Conservation (phyloP, 2,888 invertebrate genomes). For the Seira ritae region DNA sequence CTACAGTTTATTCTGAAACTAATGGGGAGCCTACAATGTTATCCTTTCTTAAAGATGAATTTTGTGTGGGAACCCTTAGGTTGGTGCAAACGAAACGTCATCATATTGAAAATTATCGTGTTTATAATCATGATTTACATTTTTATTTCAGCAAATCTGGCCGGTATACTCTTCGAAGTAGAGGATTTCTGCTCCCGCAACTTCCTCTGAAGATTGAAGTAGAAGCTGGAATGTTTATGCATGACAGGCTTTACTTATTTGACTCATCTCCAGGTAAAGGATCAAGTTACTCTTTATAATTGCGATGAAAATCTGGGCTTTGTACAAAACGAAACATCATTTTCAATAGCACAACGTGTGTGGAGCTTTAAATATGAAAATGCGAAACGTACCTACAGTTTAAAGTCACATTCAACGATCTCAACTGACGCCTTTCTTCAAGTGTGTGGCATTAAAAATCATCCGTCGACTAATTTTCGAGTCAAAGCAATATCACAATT, state of each 20-base stretch:
- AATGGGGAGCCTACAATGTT: constrained; percentile 59
- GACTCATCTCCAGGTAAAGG: constrained; percentile 56
- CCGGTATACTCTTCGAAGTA: constrained; percentile 33
- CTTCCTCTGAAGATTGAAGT: constrained; percentile 50
- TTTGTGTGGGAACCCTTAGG: constrained; percentile 65
- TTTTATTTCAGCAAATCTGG: constrained; percentile 55
- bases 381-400: constrained; percentile 27
- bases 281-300: no score
- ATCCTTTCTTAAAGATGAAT: constrained; percentile 48
- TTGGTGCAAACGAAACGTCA: constrained; percentile 26
- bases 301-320: not conserved
- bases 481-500: constrained; percentile 63
- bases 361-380: constrained; percentile 56
- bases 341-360: constrained; percentile 57
- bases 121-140: no score
- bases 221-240: constrained; percentile 60
- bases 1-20: constrained; percentile 52
- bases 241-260: constrained; percentile 58
- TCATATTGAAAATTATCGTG: not conserved
- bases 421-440: constrained; percentile 53
- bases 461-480: not conserved
- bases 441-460: constrained; percentile 48
- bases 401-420: constrained; percentile 29
- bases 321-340: no score
- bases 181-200: constrained; percentile 51